Conservation (phyloP, 2,113 vertebrate species). For the Serilophus lunatus region DNA sequence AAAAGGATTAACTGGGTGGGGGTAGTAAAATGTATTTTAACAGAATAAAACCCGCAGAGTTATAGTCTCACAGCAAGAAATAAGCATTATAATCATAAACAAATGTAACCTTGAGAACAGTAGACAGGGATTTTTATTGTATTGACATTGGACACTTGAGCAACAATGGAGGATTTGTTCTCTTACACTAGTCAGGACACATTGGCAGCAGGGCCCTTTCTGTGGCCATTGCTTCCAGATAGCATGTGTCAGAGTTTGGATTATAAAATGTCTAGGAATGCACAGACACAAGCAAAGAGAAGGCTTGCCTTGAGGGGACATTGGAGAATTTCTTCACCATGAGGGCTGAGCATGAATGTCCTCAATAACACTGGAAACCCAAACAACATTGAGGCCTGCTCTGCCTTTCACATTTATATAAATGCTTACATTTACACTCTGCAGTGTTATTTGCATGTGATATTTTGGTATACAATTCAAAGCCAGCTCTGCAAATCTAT, state of each 20-base stretch:
- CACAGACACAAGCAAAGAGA: neutral
- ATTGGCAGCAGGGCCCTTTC: neutral
- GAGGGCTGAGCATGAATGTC: neutral
- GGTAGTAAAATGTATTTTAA: neutral
- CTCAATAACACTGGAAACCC: neutral
- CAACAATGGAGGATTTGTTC: slow-evolving; percentile 17
- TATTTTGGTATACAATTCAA: neutral
- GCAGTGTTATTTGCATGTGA: neutral
- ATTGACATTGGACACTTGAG: neutral
- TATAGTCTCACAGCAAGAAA: slow-evolving; percentile 20
- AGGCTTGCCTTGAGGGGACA: neutral
- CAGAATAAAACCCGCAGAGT: neutral
- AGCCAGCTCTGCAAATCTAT: neutral
- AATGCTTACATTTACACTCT: neutral
- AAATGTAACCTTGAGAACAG: slow-evolving; percentile 30
- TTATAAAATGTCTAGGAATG: neutral
- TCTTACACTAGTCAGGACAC: neutral
- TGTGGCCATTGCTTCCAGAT: neutral
- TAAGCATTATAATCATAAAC: slow-evolving; percentile 40
- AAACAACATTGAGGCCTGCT: neutral
- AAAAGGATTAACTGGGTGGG: neutral
- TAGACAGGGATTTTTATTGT: slow-evolving; percentile 54
- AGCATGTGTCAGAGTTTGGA: neutral
- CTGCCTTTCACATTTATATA: neutral
- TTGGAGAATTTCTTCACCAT: neutral